A percentile compares a stretch with the other conserved stretches of the same genome.
Conservation (phyloP, 2,797 vertebrate species). For the Brachyalestes nurse region DNA sequence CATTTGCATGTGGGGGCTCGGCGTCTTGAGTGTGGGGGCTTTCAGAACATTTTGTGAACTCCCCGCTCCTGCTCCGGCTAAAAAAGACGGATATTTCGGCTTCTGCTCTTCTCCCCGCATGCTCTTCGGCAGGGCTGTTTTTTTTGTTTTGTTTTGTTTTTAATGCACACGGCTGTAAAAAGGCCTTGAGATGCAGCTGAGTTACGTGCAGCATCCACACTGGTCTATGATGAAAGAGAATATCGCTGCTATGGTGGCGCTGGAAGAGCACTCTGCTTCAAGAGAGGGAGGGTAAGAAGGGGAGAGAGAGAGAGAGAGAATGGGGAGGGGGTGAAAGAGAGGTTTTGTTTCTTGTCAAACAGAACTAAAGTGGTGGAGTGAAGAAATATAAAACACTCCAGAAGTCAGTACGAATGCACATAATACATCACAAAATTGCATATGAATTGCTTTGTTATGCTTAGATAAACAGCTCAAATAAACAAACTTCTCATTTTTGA, state of each 20-base stretch:
- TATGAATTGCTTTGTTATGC: slow-evolving; percentile 50
- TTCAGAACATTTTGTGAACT: slow-evolving; percentile 4
- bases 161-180: slow-evolving; percentile 46
- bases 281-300: slow-evolving; percentile 54
- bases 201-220: slow-evolving; percentile 26
- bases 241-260: slow-evolving; percentile 85
- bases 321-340: slow-evolving; percentile 38
- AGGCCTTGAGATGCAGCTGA: slow-evolving; percentile 46
- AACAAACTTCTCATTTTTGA: too few species aligned
- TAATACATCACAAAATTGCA: too few species aligned
- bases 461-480: slow-evolving; percentile 1
- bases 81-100: neutral
- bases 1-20: slow-evolving; percentile 43
- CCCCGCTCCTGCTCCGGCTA: neutral
- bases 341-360: slow-evolving; percentile 22
- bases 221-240: slow-evolving; percentile 71
- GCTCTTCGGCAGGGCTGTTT: neutral
- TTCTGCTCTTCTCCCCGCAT: slow-evolving; percentile 13
- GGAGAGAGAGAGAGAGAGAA: slow-evolving; percentile 57
- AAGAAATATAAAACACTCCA: neutral
- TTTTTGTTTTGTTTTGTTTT: slow-evolving; percentile 26
- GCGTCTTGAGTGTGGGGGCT: slow-evolving; percentile 2
- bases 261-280: slow-evolving; percentile 57
- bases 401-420: slow-evolving; percentile 61
- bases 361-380: neutral